Percentiles rank a stretch among this genome's conserved stretches.
phyloP scores from a whole-genome alignment of 2,797 vertebrate genomes.

The Sarcophilus harrisii region DNA sequence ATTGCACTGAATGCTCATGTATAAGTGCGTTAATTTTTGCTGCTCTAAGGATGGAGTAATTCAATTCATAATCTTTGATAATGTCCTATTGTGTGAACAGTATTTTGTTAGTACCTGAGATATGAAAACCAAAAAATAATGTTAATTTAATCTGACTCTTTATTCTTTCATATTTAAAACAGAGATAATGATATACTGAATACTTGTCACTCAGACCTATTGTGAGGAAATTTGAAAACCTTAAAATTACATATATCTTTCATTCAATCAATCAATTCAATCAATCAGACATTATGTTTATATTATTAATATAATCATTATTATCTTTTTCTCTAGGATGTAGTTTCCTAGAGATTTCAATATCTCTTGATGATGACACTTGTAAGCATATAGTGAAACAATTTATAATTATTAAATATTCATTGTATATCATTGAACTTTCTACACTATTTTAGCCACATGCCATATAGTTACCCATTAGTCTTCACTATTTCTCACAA shows the following conservation, averaged over 20 bases:
- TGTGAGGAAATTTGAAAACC: neutral
- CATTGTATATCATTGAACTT: neutral
- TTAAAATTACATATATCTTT: too few relatives aligned
- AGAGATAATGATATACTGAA: neutral
- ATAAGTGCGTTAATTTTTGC: neutral
- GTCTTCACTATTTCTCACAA: neutral
- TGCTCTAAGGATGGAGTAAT: neutral
- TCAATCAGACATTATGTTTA: too few relatives aligned
- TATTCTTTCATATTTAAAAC: neutral
- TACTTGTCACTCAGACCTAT: neutral
- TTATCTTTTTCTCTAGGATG: neutral
- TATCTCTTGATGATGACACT: neutral
- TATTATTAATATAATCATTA: neutral
- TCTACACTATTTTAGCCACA: neutral
- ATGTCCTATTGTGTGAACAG: neutral
- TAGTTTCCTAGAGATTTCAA: neutral
- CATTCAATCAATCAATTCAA: too few relatives aligned
- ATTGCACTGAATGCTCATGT: neutral
- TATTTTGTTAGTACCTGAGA: neutral
- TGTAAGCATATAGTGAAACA: neutral
- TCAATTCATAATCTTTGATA: neutral
- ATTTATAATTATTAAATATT: neutral
- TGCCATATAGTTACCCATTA: neutral
- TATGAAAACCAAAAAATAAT: neutral
- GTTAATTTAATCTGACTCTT: neutral